Evolutionary conservation across 2,888 invertebrate genomes (phyloP).

Genomic region (Ariolimax columbianus): DNA sequence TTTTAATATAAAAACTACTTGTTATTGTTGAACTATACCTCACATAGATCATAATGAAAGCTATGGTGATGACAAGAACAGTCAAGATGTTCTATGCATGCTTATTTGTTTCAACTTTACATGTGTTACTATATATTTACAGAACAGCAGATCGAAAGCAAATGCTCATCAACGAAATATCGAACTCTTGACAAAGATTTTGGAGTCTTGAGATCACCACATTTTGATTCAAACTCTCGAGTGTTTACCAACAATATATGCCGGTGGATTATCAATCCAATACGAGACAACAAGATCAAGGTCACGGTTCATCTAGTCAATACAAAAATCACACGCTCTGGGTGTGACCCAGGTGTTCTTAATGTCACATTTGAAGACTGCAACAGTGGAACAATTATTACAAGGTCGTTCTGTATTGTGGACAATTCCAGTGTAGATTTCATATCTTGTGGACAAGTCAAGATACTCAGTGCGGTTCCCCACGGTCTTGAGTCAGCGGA

Average conservation of each 20-base stretch:
- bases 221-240: neutral
- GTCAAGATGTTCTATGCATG: too few relatives aligned
- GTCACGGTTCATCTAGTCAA: slow-evolving; percentile 23
- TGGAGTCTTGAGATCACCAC: slow-evolving; percentile 19
- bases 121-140: neutral
- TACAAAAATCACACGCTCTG: neutral
- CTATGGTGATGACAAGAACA: too few relatives aligned
- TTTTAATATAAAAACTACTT: too few relatives aligned
- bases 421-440: slow-evolving; percentile 46
- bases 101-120: too few relatives aligned
- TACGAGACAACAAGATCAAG: neutral
- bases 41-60: too few relatives aligned
- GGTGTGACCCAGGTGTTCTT: slow-evolving; percentile 6
- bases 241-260: neutral
- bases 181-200: slow-evolving; percentile 11
- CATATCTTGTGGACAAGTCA: slow-evolving; percentile 55
- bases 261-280: slow-evolving; percentile 28
- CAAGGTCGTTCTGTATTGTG: slow-evolving; percentile 52
- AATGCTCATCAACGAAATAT: slow-evolving; percentile 4
- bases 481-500: slow-evolving; percentile 52
- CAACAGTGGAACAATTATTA: slow-evolving; percentile 8
- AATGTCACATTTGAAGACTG: slow-evolving; percentile 52
- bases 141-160: slow-evolving; percentile 23
- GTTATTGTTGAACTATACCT: too few relatives aligned
- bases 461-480: slow-evolving; percentile 47